phyloP scores from a whole-genome alignment of 2,888 invertebrate genomes.

The Herminia tarsipennalis region DNA sequence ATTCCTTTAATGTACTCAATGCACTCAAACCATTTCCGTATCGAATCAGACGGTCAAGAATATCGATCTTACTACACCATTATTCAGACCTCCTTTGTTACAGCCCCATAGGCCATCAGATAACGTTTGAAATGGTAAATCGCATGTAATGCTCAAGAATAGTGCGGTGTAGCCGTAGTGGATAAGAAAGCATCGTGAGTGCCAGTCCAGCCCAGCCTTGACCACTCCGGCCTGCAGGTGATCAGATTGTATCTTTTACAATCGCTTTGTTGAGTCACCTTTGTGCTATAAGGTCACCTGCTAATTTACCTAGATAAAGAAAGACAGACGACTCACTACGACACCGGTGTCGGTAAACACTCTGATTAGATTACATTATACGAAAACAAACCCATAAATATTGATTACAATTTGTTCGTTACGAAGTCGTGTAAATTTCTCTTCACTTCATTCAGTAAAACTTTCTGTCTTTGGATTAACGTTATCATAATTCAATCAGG shows the following conservation, averaged over 20 bases:
- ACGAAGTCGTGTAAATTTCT: background rate
- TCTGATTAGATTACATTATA: constrained; percentile 35
- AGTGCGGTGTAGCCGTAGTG: constrained; percentile 50
- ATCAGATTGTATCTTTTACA: constrained; percentile 62
- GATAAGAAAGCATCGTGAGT: constrained; percentile 58
- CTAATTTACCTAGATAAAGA: constrained; percentile 55
- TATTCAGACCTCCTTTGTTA: constrained; percentile 72
- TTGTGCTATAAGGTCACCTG: constrained; percentile 43
- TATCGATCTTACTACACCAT: constrained; percentile 69
- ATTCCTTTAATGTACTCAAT: constrained; percentile 16
- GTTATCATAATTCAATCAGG: too few species aligned
- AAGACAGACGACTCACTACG: constrained; percentile 29
- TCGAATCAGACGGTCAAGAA: constrained; percentile 47
- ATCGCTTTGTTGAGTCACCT: constrained; percentile 55
- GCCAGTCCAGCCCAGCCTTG: constrained; percentile 61
- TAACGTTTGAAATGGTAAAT: constrained; percentile 75
- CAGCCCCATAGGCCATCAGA: constrained; percentile 73
- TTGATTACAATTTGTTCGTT: constrained; percentile 26
- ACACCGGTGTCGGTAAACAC: constrained; percentile 20
- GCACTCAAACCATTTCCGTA: constrained; percentile 36
- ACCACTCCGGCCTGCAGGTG: constrained; percentile 61
- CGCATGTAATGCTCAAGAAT: constrained; percentile 77
- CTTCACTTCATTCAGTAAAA: too few species aligned
- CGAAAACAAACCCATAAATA: constrained; percentile 43
- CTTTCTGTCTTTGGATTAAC: too few species aligned